A percentile compares a stretch with the other conserved stretches of the same genome.
phyloP scores from a whole-genome alignment of 2,888 invertebrate genomes.

The Lasiommata megera region DNA sequence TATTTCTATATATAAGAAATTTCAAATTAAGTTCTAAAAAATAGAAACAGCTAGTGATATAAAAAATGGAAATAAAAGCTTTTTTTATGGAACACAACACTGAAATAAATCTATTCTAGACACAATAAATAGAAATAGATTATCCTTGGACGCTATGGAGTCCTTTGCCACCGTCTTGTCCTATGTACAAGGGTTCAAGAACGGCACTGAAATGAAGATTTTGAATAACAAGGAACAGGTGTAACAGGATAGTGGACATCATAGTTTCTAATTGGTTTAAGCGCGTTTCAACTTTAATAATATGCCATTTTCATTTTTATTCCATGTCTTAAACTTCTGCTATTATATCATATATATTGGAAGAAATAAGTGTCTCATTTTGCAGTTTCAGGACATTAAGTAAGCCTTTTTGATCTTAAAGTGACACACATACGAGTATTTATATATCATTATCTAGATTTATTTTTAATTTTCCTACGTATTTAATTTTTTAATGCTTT shows the following conservation, averaged over 20 bases:
- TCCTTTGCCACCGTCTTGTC: constrained; percentile 70
- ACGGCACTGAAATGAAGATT: constrained; percentile 45
- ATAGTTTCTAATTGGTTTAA: constrained; percentile 4
- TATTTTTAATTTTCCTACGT: too few relatives aligned
- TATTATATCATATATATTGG: too few relatives aligned
- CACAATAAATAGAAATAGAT: constrained; percentile 41
- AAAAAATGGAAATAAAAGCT: constrained; percentile 18
- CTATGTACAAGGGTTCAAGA: constrained; percentile 71
- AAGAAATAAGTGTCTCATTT: too few relatives aligned
- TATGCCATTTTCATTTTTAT: too few relatives aligned
- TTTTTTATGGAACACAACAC: constrained; percentile 41
- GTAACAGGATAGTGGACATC: constrained; percentile 18
- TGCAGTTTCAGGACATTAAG: too few relatives aligned
- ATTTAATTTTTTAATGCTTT: too few relatives aligned
- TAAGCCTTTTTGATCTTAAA: too few relatives aligned
- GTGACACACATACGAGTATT: too few relatives aligned
- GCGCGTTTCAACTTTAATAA: too few relatives aligned
- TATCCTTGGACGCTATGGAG: constrained; percentile 46
- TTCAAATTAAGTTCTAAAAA: too few relatives aligned
- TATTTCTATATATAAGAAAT: constrained; percentile 8
- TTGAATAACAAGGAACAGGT: constrained; percentile 26
- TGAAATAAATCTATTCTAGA: constrained; percentile 51
- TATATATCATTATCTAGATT: too few relatives aligned
- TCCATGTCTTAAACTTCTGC: too few relatives aligned
- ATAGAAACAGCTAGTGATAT: not conserved